Evolutionary conservation across 35 echinoderm and acorn worm genomes (phyloP), one percentile per base, ranked within the genome.

Genomic region (Acanthaster planci): DNA sequence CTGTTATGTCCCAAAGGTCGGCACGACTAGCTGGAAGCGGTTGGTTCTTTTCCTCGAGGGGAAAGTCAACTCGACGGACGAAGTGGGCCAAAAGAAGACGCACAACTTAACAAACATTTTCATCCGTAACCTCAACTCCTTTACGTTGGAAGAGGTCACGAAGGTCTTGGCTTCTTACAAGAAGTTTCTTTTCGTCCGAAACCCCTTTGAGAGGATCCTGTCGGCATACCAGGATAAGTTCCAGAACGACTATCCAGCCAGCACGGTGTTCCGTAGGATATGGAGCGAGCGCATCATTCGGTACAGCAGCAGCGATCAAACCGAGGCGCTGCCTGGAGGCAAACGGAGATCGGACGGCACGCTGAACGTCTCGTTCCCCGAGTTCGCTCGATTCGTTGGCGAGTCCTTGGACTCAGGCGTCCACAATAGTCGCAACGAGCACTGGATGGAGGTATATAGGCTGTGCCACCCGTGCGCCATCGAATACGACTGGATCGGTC

Each of bases 401-500:
- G 42, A 47, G 4, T 47, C 42, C 4, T 47, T 47, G 12, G 52
- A 31, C 17, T 36, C 36, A 22, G 38, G 35, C 35, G 39, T 80
- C 7, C 10, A 50, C 56, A 81, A 88, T 81, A 84, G 37, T 77
- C 81, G 80, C 53, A 86, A 78, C 21, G n/a, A 58, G 14, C 94
- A 97, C 35, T 89, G 67, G 81, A 58, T 9, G 21, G 78, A 92
- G 44, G 60, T 80, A 15, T 39, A 92, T 47, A 32, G 54, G 32
- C 35, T 81, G 32, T 97, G 94, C 51, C 37, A 52, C 37, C 94
- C 94, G 0, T 97, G 94, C 76, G 82, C 86, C 40, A 87, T 97
- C 40, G 72, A 93, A 22, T 97, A 97, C 60, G 90, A 92, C 57
- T 64, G 92, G 17, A 55, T 97, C 53, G 90, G 90, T 6, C 87